Evolutionary conservation across 2,888 invertebrate species (phyloP), one percentile per base, ranked within the genome.

Genomic region (Aleiodes alternator): DNA sequence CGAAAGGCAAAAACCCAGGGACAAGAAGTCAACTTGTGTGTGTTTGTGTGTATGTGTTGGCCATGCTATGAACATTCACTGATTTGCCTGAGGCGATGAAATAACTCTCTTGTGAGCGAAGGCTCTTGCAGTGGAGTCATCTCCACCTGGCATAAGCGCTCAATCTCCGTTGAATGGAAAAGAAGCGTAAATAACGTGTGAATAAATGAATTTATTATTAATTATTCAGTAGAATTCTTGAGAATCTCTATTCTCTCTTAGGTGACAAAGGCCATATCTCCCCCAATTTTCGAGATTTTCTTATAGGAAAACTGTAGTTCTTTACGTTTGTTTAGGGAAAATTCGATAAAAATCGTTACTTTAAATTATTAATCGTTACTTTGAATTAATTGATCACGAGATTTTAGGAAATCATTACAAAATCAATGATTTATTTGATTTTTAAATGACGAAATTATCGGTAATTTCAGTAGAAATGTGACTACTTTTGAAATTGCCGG

Each of bases 71-170:
- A 38, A 64, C 80, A 82, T 84, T 85, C 82, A 83, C 50, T 11
- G 69, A 50, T 29, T 23, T 82, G 82, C 87, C 84, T 81, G 82
- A 85, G 86, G 87, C 87, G 79, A 85, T 86, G 82, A 80, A 87
- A 86, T 87, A 87, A 87, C 86, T 87, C 86, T 87, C 87, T 84
- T 84, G 87, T 84, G 85, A 86, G 85, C 76, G 79, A 78, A 81
- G 80, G 79, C 72, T 80, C 82, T 82, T 16, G 38, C 57, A 81
- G 77, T 79, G 78, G 79, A 82, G 81, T 76, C 80, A 78, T 70
- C 80, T 64, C 64, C 64, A 48, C 48, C 78, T 76, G 75, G 74
- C 72, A 56, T 9, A 56, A n/a, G 29, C 29, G 9, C 53, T 78
- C 64, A 16, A 6, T 64, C 57, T 69, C 29, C 14, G 38, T 59